Evolutionary conservation across 2,888 invertebrate genomes (phyloP).

Genomic region (Mythimna loreyi): DNA sequence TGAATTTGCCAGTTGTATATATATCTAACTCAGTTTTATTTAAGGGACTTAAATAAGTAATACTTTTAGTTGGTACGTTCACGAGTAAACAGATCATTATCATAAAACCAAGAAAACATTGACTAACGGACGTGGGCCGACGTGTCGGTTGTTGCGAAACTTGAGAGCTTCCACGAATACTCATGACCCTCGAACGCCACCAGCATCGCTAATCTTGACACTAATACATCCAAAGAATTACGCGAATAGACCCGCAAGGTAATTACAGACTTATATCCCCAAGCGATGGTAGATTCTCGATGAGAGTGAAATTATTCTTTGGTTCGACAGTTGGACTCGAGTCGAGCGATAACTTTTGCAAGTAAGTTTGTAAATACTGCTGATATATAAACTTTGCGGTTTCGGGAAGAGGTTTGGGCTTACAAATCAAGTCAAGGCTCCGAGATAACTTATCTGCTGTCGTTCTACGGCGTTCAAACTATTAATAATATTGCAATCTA

Average conservation of each 20-base stretch:
- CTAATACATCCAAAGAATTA: constrained; percentile 70
- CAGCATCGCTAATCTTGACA: constrained; percentile 80
- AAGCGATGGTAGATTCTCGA: constrained; percentile 46
- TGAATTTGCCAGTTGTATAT: constrained; percentile 19
- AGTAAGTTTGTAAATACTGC: constrained; percentile 24
- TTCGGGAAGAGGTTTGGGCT: constrained; percentile 51
- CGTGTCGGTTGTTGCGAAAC: constrained; percentile 76
- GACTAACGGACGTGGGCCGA: constrained; percentile 73
- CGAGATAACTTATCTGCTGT: constrained; percentile 75
- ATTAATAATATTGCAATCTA: constrained; percentile 78
- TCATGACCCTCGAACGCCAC: constrained; percentile 76
- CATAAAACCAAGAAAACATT: constrained; percentile 64
- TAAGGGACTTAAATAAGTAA: neutral
- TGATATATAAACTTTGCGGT: constrained; percentile 53
- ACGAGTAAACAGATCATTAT: constrained; percentile 39
- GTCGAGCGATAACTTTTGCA: constrained; percentile 40
- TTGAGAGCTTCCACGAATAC: constrained; percentile 75
- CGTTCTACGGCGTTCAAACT: constrained; percentile 74
- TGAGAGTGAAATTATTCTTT: constrained; percentile 50
- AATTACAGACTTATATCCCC: constrained; percentile 60
- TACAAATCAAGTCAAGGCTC: constrained; percentile 67
- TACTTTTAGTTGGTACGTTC: constrained; percentile 14
- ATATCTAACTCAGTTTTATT: neutral
- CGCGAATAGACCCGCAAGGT: constrained; percentile 57
- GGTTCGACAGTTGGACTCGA: constrained; percentile 19